Percentiles rank a stretch among this genome's conserved stretches.
Conservation (phyloP, 2,888 invertebrate genomes). For the Dorcus parallelipipedus region DNA sequence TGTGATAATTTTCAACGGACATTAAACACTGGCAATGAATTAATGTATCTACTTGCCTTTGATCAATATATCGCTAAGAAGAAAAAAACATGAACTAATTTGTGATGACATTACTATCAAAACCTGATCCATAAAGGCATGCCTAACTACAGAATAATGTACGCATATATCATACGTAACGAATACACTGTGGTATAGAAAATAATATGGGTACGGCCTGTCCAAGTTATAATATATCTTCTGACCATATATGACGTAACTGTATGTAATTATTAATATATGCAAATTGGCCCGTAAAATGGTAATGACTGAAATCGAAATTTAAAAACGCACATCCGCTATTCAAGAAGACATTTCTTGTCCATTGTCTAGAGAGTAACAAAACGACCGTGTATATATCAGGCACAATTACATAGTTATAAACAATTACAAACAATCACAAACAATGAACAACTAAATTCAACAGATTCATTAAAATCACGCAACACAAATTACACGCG, state of each 20-base stretch:
- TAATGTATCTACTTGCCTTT: no score
- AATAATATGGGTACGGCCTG: conserved; percentile 15
- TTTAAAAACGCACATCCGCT: not conserved
- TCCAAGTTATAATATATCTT: conserved; percentile 13
- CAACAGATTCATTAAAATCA: not conserved
- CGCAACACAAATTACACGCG: no score
- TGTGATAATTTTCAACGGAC: no score
- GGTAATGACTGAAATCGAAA: not conserved
- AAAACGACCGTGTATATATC: not conserved
- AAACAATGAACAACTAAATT: not conserved
- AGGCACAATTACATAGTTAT: not conserved
- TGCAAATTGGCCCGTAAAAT: conserved; percentile 8
- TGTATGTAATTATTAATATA: conserved; percentile 15
- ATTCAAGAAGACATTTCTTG: not conserved
- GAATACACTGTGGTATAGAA: conserved; percentile 15
- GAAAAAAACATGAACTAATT: not conserved
- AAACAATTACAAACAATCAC: not conserved
- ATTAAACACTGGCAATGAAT: no score
- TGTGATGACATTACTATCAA: conserved; percentile 1
- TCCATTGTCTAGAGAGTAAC: not conserved
- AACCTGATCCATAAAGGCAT: conserved; percentile 13
- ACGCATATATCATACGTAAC: conserved; percentile 18
- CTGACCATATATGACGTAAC: conserved; percentile 9
- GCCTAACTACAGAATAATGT: conserved; percentile 9
- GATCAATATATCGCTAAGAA: no score